phyloP scores from a whole-genome alignment of 2,797 vertebrate genomes.

The Pogoniulus pusillus region DNA sequence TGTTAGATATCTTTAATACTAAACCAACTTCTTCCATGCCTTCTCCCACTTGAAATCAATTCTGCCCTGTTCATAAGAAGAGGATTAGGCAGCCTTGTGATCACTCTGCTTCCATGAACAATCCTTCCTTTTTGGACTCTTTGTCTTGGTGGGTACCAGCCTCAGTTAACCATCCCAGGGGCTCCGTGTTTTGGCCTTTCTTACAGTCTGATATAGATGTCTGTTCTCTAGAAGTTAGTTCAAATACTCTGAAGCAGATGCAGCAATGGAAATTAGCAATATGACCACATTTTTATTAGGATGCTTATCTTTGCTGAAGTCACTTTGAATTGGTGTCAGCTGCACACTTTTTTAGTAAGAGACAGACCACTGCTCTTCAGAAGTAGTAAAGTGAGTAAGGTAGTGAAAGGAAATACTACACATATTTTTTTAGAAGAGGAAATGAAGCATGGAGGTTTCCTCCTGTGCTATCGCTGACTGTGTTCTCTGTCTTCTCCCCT shows the following conservation, averaged over 20 bases:
- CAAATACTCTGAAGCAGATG: neutral
- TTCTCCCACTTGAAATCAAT: neutral
- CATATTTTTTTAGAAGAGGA: neutral
- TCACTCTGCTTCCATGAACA: neutral
- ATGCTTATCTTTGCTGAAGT: neutral
- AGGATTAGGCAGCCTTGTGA: neutral
- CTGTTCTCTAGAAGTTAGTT: neutral
- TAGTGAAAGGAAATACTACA: neutral
- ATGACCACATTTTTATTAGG: neutral
- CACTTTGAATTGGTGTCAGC: neutral
- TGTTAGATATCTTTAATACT: neutral
- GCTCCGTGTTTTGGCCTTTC: neutral
- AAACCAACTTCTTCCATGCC: neutral
- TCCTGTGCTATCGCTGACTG: neutral
- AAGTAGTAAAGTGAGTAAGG: neutral
- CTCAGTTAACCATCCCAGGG: neutral
- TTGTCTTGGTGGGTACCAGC: neutral
- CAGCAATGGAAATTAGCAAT: neutral
- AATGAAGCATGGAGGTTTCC: neutral
- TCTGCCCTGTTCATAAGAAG: neutral
- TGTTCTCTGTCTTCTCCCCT: neutral
- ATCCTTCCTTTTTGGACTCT: neutral
- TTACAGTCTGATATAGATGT: neutral
- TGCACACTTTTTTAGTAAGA: neutral
- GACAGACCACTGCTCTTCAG: neutral